These are phyloP conservation scores for Cyprinella venusta DNA, from an alignment of 2,797 vertebrate genomes.

Conservation along the genomic window DNA sequence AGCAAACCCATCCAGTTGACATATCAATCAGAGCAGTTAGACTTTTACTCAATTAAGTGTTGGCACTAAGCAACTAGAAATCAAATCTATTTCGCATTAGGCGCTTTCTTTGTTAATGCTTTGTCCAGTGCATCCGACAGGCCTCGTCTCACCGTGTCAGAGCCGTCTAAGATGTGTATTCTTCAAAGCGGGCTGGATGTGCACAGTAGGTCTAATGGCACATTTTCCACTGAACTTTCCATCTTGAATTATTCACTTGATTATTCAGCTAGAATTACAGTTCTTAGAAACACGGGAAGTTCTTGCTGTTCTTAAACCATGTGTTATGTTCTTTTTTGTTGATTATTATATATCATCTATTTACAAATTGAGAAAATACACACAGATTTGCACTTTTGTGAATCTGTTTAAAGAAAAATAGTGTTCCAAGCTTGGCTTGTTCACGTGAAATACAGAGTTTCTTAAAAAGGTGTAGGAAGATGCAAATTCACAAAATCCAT, in stretches of 20 bases:
- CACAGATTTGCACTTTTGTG: neutral
- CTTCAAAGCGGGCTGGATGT: neutral
- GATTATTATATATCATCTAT: neutral
- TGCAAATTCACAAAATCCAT: neutral
- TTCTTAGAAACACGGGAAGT: neutral
- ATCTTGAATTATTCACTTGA: neutral
- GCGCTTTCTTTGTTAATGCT: conserved; percentile 46
- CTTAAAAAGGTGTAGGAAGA: neutral
- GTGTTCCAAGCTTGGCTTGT: neutral
- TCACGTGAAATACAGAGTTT: neutral
- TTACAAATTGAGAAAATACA: neutral
- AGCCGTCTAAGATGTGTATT: conserved; percentile 13
- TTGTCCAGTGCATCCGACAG: conserved; percentile 38
- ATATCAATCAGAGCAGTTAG: conserved; percentile 58
- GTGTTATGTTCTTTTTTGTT: neutral
- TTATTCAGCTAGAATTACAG: neutral
- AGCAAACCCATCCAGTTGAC: conserved; percentile 44
- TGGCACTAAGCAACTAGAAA: conserved; percentile 58
- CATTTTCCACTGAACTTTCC: neutral
- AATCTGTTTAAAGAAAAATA: neutral
- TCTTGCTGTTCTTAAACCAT: neutral
- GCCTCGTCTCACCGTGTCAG: conserved; percentile 26
- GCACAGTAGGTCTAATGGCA: neutral
- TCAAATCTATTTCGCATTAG: conserved; percentile 55
- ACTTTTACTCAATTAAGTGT: conserved; percentile 60